Base-by-base conservation (phyloP, 2,113 vertebrate genomes). In the Lates calcarifer region DNA sequence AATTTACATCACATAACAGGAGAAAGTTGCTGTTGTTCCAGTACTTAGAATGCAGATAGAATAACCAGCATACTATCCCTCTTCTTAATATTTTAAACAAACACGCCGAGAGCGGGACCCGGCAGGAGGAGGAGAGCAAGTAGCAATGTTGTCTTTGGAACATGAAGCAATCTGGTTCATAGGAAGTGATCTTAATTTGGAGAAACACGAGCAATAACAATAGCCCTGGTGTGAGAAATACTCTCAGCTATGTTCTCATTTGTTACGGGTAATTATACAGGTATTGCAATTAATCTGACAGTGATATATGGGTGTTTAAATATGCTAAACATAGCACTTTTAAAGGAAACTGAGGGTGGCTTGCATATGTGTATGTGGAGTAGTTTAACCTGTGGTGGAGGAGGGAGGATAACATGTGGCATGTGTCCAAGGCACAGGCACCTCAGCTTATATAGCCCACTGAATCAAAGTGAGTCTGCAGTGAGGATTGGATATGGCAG, bases 401-500 rank as follows among this genome's bases (percentile, higher is more conserved):
- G 28, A 56, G 47, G 51, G n/a, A 35, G 33, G 51, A 55, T 13
- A 6, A 39, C 12, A 53, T 43, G 39, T 37, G 71, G 37, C 33
- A 2, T 58, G 15, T 47, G 4, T 71, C 80, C 76, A 72, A 66
- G 73, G 55, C 37, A 39, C 12, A 66, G 47, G 57, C 31, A 8
- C 60, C 41, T 78, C 60, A 53, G 45, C 67, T 33, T 61, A 57
- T 64, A 57, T 20, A 18, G 72, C 58, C 12, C 73, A 83, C 45
- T 80, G 81, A 85, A 84, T 84, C 74, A 81, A 68, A 49, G 64
- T 37, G 64, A 84, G 85, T 64, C 70, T 8, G 74, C 76, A 73
- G 81, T 76, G 86, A 67, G 66, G 78, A 90, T 81, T 87, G 83
- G 84, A 81, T 76, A 75, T 64, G 63, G 81, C 75, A 80, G 62